Base-by-base conservation (phyloP, 1,140 invertebrate genomes). In the Drosophila azteca region DNA sequence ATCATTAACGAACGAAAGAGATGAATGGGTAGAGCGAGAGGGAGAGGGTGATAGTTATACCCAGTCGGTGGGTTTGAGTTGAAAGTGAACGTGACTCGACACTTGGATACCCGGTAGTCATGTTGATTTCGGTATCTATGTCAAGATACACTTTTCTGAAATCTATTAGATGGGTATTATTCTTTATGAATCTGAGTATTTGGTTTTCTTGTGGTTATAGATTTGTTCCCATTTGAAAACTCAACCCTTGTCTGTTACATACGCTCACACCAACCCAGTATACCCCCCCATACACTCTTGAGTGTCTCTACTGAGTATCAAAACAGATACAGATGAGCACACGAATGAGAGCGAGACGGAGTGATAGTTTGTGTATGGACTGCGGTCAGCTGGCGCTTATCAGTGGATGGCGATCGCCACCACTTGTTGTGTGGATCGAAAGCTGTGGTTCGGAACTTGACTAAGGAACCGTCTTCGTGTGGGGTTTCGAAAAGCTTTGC, bases 371-470 rank as follows among this genome's bases (percentile, higher is more conserved):
- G 46, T 39, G 22, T 62, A 45, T 76, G 68, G 67, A 79, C 58
- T 72, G 52, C 51, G 76, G 68, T 63, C 58, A 76, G 49, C 48
- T 49, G 13, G 44, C 31, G 3, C 11, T 17, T 41, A 54, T 49
- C 43, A 35, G 26, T 46, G 50, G 46, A 35, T 8, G 57, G n/a
- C 43, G 22, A 48, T 62, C 55, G 13, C 35, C 7, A 61, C 45
- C 44, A 76, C 60, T 80, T 61, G 78, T 51, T 62, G 41, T 49
- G 73, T 81, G 77, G 78, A 85, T 51, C 43, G 46, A n/a, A 83
- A 79, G 80, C 63, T 55, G 17, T 3, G 80, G 80, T 85, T 77
- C 6, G 45, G 22, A 63, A 48, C 77, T 43, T 46, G 17, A 31
- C 51, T 84, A 41, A 48, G 6, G 1, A 1, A 6, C 6, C 9